Evolutionary conservation across 2,113 vertebrate genomes (phyloP), one percentile per base, ranked within the genome.

Genomic region (Engraulis encrasicolus): DNA sequence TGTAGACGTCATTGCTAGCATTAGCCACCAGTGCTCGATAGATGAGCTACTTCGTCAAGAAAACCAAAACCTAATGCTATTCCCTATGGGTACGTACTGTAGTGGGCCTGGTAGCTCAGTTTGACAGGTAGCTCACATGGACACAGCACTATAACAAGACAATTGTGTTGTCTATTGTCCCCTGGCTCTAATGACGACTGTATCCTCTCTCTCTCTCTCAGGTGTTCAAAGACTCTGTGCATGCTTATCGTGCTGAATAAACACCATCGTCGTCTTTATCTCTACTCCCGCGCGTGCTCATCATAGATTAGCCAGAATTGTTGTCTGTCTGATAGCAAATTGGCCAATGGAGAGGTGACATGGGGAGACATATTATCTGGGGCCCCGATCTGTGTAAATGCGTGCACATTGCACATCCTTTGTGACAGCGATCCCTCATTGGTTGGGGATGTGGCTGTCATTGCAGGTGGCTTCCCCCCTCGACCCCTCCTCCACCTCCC

Each of bases 331-430:
- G 58, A 66, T 66, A 31, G 58, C n/a, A 31, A 27, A n/a, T n/a
- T 66, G 14, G 7, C 58, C 58, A 66, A 31, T 66, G 58, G 58
- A 31, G 58, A 66, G 58, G 58, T 66, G 58, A 74, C 61, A 71
- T 31, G 17, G 27, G 18, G 2, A 36, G 31, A 74, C 6, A 34
- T 14, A 15, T 74, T 74, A 34, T 74, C 66, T n/a, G n/a, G n/a
- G 27, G 23, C 27, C 27, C 58, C 23, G 31, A 66, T 66, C 58
- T 66, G 58, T 66, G 11, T 23, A 66, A 66, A 66, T 27, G 58
- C 58, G 15, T 23, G 31, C 23, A n/a, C 27, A n/a, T n/a, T n/a
- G n/a, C n/a, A n/a, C n/a, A n/a, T n/a, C n/a, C n/a, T n/a, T n/a
- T 66, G 27, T 66, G 31, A 9, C 27, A 23, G 58, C 27, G 6